Conservation (phyloP, 2,888 invertebrate species). For the Eledone cirrhosa region DNA sequence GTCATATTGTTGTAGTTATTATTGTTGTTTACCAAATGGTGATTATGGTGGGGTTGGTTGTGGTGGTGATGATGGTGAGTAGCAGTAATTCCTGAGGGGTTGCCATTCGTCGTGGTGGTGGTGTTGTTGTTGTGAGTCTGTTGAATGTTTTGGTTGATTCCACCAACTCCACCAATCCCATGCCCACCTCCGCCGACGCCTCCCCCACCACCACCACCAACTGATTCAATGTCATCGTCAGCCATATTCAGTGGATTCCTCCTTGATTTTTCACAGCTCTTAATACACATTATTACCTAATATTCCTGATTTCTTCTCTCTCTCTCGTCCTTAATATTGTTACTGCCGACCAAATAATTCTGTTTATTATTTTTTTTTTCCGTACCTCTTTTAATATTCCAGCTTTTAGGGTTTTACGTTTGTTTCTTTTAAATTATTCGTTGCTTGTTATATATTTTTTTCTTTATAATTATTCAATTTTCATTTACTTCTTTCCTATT, state of each 20-base stretch:
- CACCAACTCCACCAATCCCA: too few species aligned
- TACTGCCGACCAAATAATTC: not conserved
- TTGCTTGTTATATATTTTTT: too few species aligned
- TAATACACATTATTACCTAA: not conserved
- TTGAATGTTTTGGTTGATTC: too few species aligned
- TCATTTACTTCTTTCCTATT: too few species aligned
- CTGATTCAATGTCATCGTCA: not conserved
- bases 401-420: not conserved
- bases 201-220: not conserved
- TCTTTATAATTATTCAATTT: too few species aligned
- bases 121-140: not conserved
- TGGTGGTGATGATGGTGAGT: too few species aligned
- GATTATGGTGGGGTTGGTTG: too few species aligned
- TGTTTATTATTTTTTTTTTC: not conserved
- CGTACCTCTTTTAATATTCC: not conserved
- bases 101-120: not conserved
- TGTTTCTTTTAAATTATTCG: too few species aligned
- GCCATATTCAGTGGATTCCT: slow-evolving; percentile 10
- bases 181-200: too few species aligned
- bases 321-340: not conserved
- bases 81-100: too few species aligned
- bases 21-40: too few species aligned
- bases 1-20: too few species aligned
- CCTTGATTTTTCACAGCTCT: slow-evolving; percentile 12
- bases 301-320: not conserved